Evolutionary conservation across 2,113 vertebrate genomes (phyloP).

Genomic region (Microcebus lehilahytsara): DNA sequence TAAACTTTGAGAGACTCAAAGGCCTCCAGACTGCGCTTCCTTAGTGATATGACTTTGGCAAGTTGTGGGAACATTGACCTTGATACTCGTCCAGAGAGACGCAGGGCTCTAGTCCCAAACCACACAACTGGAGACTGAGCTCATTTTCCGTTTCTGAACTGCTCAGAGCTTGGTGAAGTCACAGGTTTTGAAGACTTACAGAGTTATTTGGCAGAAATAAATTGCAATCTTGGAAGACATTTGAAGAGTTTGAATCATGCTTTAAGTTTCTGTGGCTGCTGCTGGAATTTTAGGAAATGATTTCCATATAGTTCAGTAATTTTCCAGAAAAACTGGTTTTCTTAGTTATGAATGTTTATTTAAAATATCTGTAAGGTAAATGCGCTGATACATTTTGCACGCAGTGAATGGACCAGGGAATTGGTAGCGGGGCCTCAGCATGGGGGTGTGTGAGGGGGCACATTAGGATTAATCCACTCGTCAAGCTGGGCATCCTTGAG

Average conservation of each 20-base stretch:
- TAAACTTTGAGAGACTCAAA: neutral
- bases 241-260: neutral
- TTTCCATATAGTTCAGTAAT: neutral
- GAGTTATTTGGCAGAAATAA: slow-evolving; percentile 29
- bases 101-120: neutral
- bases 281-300: slow-evolving; percentile 15
- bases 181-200: neutral
- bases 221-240: slow-evolving; percentile 22
- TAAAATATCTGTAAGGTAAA: neutral
- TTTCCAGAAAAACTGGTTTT: neutral
- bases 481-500: neutral
- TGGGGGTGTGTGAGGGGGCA: neutral
- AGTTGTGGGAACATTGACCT: neutral
- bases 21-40: neutral
- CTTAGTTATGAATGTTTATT: neutral
- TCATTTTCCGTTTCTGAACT: slow-evolving; percentile 50
- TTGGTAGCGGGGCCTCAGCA: neutral
- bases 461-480: accelerated
- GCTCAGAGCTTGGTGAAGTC: slow-evolving; percentile 5
- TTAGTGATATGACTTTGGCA: neutral
- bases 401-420: neutral
- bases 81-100: neutral
- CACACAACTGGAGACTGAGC: neutral
- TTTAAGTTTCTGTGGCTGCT: neutral
- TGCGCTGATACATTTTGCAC: neutral